phyloP scores from a whole-genome alignment of 2,797 vertebrate species.

The Aeoliscus strigatus region DNA sequence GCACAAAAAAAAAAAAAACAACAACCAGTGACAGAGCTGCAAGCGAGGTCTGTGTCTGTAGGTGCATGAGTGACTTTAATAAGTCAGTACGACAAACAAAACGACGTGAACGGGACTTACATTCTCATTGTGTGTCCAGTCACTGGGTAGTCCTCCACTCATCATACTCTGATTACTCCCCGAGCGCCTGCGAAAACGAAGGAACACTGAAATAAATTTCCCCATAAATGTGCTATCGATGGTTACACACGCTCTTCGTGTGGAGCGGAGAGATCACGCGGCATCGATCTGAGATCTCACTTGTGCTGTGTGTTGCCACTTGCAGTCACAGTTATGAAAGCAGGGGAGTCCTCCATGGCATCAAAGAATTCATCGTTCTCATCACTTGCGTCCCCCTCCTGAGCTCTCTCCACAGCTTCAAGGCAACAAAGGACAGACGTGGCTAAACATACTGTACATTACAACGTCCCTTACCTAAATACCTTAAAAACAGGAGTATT shows the following conservation, averaged over 20 bases:
- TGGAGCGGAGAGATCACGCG: background rate
- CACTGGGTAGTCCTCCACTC: slow-evolving; percentile 77
- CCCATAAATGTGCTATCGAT: background rate
- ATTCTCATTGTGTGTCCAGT: slow-evolving; percentile 86
- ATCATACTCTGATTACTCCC: slow-evolving; percentile 78
- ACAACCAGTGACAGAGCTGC: background rate
- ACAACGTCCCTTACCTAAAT: too few relatives aligned
- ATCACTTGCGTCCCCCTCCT: slow-evolving; percentile 88
- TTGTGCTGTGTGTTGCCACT: slow-evolving; percentile 82
- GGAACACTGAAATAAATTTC: slow-evolving; percentile 4
- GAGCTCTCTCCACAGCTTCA: slow-evolving; percentile 74
- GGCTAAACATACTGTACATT: too few relatives aligned
- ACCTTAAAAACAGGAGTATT: background rate
- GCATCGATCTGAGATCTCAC: slow-evolving; percentile 57
- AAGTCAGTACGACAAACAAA: background rate
- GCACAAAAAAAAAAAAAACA: slow-evolving; percentile 4
- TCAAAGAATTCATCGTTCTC: slow-evolving; percentile 99
- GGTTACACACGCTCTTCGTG: slow-evolving; percentile 1
- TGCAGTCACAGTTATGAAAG: slow-evolving; percentile 92
- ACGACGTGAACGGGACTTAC: slow-evolving; percentile 64
- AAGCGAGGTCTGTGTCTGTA: background rate
- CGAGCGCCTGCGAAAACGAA: slow-evolving; percentile 68
- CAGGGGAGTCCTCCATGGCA: slow-evolving; percentile 94
- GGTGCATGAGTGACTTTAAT: background rate
- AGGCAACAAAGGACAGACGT: background rate